Conservation (phyloP, 2,113 vertebrate genomes). For the Isurus oxyrinchus region DNA sequence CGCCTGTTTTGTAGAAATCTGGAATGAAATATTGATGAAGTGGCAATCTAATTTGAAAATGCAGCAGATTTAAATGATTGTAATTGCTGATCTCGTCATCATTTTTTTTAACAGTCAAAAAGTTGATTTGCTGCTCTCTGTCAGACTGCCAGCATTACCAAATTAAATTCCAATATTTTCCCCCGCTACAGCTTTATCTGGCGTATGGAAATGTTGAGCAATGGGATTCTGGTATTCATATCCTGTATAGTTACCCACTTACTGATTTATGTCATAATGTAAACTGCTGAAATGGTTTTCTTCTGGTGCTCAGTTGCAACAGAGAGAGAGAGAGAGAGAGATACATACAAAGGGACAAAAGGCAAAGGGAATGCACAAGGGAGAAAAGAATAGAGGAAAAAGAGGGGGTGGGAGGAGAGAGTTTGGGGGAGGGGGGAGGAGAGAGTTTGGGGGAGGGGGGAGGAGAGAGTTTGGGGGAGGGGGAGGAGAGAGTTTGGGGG, state of each 20-base stretch:
- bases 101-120: not conserved
- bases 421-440: not conserved
- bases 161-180: slow-evolving; percentile 22
- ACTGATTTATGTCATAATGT: not conserved
- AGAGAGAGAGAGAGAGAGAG: not conserved
- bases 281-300: not conserved
- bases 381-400: not conserved
- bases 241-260: not conserved
- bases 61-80: slow-evolving; percentile 33
- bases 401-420: not conserved
- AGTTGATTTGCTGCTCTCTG: not conserved
- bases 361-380: not conserved
- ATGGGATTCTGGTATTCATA: not conserved
- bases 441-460: too few relatives aligned
- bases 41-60: slow-evolving; percentile 42
- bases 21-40: slow-evolving; percentile 42
- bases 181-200: not conserved
- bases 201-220: not conserved
- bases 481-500: too few relatives aligned
- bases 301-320: not conserved
- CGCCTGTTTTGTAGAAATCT: not conserved
- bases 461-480: too few relatives aligned
- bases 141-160: not conserved
- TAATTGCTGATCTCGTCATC: not conserved
- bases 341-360: not conserved